A percentile compares a stretch with the other conserved stretches of the same genome.
Evolutionary conservation across 2,797 vertebrate species (phyloP).

Genomic region (Myiotriccus ornatus): DNA sequence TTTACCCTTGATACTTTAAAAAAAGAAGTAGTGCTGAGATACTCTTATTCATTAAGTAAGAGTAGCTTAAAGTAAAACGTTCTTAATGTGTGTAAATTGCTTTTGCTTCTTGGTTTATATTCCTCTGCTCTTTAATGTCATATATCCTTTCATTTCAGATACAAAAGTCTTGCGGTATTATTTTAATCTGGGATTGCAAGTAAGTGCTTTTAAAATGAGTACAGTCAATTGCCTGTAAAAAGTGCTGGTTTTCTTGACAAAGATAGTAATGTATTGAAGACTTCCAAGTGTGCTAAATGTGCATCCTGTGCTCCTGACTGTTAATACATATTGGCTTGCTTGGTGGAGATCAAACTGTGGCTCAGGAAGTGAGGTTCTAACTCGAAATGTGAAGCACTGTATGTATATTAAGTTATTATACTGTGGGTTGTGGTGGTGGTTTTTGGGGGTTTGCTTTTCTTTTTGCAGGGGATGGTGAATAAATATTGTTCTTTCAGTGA

Average conservation of each 20-base stretch:
- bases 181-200: conserved; percentile 94
- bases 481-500: background rate
- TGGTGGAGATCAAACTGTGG: background rate
- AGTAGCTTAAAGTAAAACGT: background rate
- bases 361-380: background rate
- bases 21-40: background rate
- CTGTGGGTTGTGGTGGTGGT: background rate
- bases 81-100: background rate
- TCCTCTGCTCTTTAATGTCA: background rate
- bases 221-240: background rate
- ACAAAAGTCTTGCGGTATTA: conserved; percentile 92
- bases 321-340: background rate
- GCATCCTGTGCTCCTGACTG: background rate
- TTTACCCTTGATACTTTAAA: background rate
- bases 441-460: background rate
- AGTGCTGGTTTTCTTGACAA: background rate
- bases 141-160: conserved; percentile 77
- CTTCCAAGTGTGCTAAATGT: background rate
- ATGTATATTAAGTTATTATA: background rate
- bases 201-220: conserved; percentile 67
- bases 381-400: background rate
- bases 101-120: background rate
- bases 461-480: background rate
- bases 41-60: background rate
- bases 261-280: background rate